A percentile compares a stretch with the other conserved stretches of the same genome.
Evolutionary conservation across 2,888 invertebrate species (phyloP).

Genomic region (Caenorhabditis sp.): DNA sequence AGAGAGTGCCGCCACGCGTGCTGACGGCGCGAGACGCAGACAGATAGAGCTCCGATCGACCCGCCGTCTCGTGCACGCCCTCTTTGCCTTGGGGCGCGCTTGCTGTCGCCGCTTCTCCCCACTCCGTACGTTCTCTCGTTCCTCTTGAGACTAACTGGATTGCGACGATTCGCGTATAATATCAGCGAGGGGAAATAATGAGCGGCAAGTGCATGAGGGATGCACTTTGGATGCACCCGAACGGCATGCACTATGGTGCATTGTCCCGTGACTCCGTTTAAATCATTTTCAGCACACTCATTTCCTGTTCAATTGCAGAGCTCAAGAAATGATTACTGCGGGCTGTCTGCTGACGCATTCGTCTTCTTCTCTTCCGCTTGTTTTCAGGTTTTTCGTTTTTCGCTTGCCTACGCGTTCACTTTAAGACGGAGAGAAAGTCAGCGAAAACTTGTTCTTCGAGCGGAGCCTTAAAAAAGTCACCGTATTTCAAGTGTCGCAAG

Average conservation of each 20-base stretch:
- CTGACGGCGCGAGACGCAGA: slow-evolving; percentile 25
- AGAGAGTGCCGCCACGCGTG: slow-evolving; percentile 1
- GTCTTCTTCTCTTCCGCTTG: slow-evolving; percentile 10
- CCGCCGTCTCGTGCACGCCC: slow-evolving; percentile 51
- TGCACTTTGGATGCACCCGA: slow-evolving; percentile 21
- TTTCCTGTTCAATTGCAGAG: too few relatives aligned
- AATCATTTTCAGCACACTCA: slow-evolving; percentile 4
- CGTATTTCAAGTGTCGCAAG: slow-evolving; percentile 12
- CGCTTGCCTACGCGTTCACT: too few relatives aligned
- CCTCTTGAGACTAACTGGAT: slow-evolving; percentile 23
- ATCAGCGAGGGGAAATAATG: slow-evolving; percentile 7
- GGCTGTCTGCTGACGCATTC: slow-evolving; percentile 28
- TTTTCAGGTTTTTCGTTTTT: slow-evolving; percentile 26
- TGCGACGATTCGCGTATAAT: slow-evolving; percentile 18
- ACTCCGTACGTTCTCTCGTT: not conserved
- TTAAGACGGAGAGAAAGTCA: not conserved
- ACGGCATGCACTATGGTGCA: slow-evolving; percentile 9
- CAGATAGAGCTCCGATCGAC: slow-evolving; percentile 44
- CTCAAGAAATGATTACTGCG: too few relatives aligned
- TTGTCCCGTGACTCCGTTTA: not conserved
- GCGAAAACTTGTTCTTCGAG: slow-evolving; percentile 28
- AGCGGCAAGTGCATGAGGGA: slow-evolving; percentile 1
- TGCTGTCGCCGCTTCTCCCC: slow-evolving; percentile 4
- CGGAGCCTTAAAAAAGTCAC: slow-evolving; percentile 3
- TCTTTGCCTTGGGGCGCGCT: slow-evolving; percentile 42